Evolutionary conservation across 2,888 invertebrate genomes (phyloP), one percentile per base, ranked within the genome.

Genomic region (Melieria picta): DNA sequence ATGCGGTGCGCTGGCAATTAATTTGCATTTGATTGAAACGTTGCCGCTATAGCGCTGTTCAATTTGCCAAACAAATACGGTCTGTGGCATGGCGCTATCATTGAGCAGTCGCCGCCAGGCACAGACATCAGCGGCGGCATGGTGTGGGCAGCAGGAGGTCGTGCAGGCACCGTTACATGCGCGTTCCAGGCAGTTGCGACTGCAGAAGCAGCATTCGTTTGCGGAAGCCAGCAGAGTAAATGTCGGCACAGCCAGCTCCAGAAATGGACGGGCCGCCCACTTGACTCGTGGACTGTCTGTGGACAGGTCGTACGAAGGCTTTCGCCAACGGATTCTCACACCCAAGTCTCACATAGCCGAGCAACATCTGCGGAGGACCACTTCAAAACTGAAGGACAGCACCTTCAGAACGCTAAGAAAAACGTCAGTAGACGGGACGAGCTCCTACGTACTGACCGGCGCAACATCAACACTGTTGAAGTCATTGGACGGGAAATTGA

Each of bases 121-220:
- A 69, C 81, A 81, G 81, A 81, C 82, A 67, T 71, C 74, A 45
- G 50, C 70, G 42, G 16, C 50, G 48, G 48, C 66, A 11, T 61
- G 43, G 13, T 46, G 43, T 47, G 61, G 46, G 30, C 71, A 16
- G 52, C 74, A 57, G 16, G 58, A 9, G 48, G 52, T 7, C 47
- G 6, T 43, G n/a, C 61, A 66, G 30, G 52, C 56, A 13, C 72
- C 50, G 9, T 57, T 64, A 1, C 74, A 72, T 46, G 68, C 74
- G 57, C 75, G 75, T 30, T 52, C 45, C 52, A 42, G 66, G 65
- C 67, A 66, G 57, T 55, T 13, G 52, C 64, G 74, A 60, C 46
- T 84, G 10, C 78, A 79, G n/a, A 84, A 83, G 61, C 84, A 83
- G 69, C 79, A 81, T 56, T 83, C 84, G 4, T 80, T 83, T 43